A percentile compares a stretch with the other conserved stretches of the same genome.
phyloP scores from a whole-genome alignment of 2,113 vertebrate genomes.

The Donacobius atricapilla region DNA sequence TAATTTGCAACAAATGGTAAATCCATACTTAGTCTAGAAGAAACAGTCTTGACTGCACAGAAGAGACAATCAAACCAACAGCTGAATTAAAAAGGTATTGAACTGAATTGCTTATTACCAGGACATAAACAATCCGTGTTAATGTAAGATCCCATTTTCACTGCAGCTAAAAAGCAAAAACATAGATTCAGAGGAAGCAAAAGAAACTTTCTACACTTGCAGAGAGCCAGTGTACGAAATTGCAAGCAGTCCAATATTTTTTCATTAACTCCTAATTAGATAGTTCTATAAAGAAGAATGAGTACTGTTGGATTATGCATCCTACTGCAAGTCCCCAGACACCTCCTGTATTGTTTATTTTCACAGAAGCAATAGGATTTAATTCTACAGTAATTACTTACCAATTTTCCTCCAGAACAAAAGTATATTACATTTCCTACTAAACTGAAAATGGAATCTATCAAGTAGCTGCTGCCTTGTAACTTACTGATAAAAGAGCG shows the following conservation, averaged over 20 bases:
- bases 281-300: slow-evolving; percentile 11
- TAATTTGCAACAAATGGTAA: not conserved
- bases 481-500: not conserved
- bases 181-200: not conserved
- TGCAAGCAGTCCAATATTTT: not conserved
- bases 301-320: not conserved
- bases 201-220: not conserved
- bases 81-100: not conserved
- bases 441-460: slow-evolving; percentile 2
- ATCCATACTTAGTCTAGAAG: not conserved
- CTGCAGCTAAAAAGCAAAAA: not conserved
- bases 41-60: not conserved
- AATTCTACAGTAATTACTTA: slow-evolving; percentile 43
- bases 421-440: not conserved
- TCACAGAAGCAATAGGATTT: slow-evolving; percentile 16
- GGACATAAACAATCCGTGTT: not conserved
- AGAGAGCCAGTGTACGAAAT: not conserved
- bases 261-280: slow-evolving; percentile 38
- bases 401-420: not conserved
- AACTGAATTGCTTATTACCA: not conserved
- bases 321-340: not conserved
- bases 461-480: not conserved
- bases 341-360: slow-evolving; percentile 1
- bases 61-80: not conserved
- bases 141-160: not conserved